phyloP scores from a whole-genome alignment of 2,888 invertebrate genomes.

The Nomada fucata region DNA sequence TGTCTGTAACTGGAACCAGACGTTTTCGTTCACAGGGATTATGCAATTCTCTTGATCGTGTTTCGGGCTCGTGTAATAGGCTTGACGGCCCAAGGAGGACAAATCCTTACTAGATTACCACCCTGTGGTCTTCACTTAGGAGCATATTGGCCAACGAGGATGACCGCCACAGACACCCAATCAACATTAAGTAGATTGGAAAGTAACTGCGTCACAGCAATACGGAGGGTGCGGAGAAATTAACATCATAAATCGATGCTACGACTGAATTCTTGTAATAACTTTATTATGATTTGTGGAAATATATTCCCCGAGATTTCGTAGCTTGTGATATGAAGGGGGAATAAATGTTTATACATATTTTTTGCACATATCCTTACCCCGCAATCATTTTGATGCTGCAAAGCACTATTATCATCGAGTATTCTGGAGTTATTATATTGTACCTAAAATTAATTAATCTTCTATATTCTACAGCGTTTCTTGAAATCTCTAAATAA shows the following conservation, averaged over 20 bases:
- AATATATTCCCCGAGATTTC: no score
- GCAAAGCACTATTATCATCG: no score
- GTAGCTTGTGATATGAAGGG: background rate
- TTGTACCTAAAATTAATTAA: no score
- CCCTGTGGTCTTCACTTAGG: background rate
- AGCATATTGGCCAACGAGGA: conserved; percentile 1
- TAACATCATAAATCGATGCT: background rate
- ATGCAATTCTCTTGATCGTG: background rate
- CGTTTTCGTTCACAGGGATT: background rate
- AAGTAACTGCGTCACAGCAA: background rate
- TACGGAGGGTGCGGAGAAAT: background rate
- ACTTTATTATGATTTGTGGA: background rate
- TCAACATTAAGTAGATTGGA: conserved; percentile 17
- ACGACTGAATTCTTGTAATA: background rate
- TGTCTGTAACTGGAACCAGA: background rate
- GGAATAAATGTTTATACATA: background rate
- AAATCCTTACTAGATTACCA: conserved; percentile 9
- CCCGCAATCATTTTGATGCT: no score
- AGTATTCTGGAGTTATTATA: no score
- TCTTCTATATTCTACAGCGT: no score
- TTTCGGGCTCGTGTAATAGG: background rate
- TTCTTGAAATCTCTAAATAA: no score
- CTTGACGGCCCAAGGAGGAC: background rate
- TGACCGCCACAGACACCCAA: conserved; percentile 2
- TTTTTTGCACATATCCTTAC: no score